These are phyloP conservation scores for Aix galericulata DNA, from an alignment of 2,113 vertebrate species.

Conservation along the genomic window DNA sequence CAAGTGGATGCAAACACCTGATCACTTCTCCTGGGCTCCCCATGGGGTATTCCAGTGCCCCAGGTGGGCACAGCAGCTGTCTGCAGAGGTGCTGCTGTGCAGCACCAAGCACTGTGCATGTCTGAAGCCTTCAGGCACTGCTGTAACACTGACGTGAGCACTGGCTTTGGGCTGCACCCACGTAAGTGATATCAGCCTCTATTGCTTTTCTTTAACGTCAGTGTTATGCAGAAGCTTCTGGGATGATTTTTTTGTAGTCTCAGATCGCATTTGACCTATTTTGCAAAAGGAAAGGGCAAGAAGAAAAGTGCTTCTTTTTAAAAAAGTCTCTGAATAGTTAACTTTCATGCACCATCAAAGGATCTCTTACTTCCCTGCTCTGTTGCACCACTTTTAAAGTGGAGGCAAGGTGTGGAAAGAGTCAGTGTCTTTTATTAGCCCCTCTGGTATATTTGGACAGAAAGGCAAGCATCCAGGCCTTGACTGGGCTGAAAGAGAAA, in stretches of 20 bases:
- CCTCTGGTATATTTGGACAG: background rate
- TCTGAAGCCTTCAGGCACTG: background rate
- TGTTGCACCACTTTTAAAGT: background rate
- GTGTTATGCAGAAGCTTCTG: background rate
- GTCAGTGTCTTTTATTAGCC: background rate
- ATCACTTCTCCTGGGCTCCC: background rate
- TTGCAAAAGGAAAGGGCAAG: background rate
- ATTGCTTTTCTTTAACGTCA: background rate
- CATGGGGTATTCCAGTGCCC: background rate
- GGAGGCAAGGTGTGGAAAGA: background rate
- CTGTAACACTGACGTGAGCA: background rate
- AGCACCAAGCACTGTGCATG: rapidly evolving
- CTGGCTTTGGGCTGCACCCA: background rate
- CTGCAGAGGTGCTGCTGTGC: background rate
- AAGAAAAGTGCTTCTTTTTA: background rate
- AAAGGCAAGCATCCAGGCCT: background rate
- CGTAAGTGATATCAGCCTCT: background rate
- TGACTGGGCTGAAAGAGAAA: background rate
- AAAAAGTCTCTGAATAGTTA: background rate
- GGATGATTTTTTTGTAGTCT: background rate
- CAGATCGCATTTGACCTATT: background rate
- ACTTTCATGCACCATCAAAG: background rate
- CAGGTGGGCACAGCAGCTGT: background rate
- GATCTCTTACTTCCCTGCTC: background rate
- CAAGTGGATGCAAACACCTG: background rate